Evolutionary conservation across 1,140 invertebrate genomes (phyloP), one percentile per base, ranked within the genome.

Genomic region (Sycophaga agraensis): DNA sequence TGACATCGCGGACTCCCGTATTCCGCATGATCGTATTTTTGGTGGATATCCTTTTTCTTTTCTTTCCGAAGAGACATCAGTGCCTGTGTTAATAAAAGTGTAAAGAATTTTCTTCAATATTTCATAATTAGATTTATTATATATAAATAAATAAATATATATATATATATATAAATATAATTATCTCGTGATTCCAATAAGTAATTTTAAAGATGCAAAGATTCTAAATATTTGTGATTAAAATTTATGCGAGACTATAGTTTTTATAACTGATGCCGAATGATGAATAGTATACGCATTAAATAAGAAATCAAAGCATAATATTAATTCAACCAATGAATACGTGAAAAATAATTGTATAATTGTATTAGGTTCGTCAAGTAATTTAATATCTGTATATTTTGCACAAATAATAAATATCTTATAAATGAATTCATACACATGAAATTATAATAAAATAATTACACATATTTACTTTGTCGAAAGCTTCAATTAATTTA

Each of bases 331-430:
- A 49, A 24, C 4, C 21, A 62, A 19, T 51, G 22, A 49, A 24
- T 40, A 26, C 5, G 46, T 39, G 9, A 55, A 54, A 48, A 55
- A 11, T 40, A 31, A 62, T 42, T 49, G 53, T 62, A 56, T 55
- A 34, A 50, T 24, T 50, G 56, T 49, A 42, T 42, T 50, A 35
- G 19, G 11, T 40, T 56, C 56, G 46, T 56, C 9, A 50, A 62
- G 26, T 55, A 31, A 62, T 49, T 56, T 56, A 50, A 60, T 59
- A 51, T 60, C 37, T 62, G 45, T 62, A 62, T 62, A 62, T 62
- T 56, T 62, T 62, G 53, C 60, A 62, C 53, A 62, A 62, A 56
- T 17, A 62, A 62, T 56, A 62, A 62, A 62, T 56, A 56, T 56
- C 53, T 56, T 56, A n/a, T n/a, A n/a, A n/a, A n/a, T n/a, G n/a